phyloP scores from a whole-genome alignment of 2,888 invertebrate species.

The Ferrisia virgata region DNA sequence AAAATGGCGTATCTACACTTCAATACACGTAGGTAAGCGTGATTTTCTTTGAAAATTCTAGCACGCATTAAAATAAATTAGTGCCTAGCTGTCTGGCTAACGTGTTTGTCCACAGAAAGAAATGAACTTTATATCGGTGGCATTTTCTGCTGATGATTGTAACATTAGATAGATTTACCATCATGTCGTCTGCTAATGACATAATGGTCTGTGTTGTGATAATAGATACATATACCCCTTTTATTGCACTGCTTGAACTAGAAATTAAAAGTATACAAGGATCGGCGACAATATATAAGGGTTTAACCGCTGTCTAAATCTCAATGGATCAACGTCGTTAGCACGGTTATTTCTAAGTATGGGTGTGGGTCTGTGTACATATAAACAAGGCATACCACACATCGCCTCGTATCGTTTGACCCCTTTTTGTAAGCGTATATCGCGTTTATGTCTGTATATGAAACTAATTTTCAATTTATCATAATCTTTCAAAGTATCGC shows the following conservation, averaged over 20 bases:
- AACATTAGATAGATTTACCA: background rate
- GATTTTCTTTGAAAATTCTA: no score
- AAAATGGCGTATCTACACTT: no score
- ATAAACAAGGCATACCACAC: background rate
- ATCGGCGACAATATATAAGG: background rate
- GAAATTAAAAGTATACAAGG: background rate
- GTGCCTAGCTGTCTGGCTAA: no score
- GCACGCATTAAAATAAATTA: no score
- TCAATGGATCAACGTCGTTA: constrained; percentile 5
- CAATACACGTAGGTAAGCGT: no score
- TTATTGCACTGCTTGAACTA: background rate
- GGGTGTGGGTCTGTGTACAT: no score
- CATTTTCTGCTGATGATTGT: background rate
- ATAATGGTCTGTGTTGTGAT: background rate
- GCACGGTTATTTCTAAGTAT: background rate
- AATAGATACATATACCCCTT: background rate
- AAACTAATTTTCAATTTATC: background rate
- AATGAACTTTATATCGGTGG: no score
- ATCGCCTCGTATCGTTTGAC: background rate
- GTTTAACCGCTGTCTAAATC: background rate
- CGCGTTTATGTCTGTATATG: background rate
- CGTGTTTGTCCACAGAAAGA: no score
- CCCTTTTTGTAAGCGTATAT: background rate
- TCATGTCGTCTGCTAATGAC: background rate
- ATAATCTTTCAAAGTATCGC: background rate